phyloP scores from a whole-genome alignment of 2,113 vertebrate genomes.

The Turdus rufiventris region DNA sequence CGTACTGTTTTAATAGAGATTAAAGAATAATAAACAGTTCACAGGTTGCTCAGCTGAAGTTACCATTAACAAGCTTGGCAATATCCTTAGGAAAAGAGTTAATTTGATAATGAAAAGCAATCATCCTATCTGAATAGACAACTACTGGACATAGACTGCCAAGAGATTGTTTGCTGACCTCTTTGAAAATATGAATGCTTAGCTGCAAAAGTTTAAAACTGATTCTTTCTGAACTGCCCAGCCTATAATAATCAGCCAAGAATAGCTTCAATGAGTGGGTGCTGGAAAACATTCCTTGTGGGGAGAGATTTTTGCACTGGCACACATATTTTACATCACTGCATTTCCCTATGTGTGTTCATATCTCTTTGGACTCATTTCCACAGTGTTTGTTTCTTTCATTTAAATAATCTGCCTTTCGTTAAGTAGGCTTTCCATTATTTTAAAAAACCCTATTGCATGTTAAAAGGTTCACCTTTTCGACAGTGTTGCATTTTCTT shows the following conservation, averaged over 20 bases:
- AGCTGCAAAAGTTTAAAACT: background rate
- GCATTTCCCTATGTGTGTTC: background rate
- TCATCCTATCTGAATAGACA: background rate
- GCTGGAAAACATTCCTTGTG: background rate
- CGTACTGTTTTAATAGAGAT: background rate
- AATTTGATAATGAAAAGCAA: background rate
- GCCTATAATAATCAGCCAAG: background rate
- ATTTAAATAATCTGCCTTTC: background rate
- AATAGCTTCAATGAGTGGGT: background rate
- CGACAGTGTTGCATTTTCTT: background rate
- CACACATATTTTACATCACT: background rate
- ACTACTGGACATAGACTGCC: background rate
- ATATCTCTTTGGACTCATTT: background rate
- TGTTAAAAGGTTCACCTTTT: background rate
- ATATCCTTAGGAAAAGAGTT: background rate
- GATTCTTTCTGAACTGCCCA: background rate
- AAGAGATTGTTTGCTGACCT: background rate
- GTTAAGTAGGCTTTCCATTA: background rate
- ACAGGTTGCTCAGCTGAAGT: background rate
- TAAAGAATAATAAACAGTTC: background rate
- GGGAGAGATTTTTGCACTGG: background rate
- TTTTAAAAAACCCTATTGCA: background rate
- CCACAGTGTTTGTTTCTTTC: background rate
- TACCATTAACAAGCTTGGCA: background rate
- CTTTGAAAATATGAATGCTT: background rate